Evolutionary conservation across 2,888 invertebrate genomes (phyloP).

Genomic region (Campopleginae sp.): DNA sequence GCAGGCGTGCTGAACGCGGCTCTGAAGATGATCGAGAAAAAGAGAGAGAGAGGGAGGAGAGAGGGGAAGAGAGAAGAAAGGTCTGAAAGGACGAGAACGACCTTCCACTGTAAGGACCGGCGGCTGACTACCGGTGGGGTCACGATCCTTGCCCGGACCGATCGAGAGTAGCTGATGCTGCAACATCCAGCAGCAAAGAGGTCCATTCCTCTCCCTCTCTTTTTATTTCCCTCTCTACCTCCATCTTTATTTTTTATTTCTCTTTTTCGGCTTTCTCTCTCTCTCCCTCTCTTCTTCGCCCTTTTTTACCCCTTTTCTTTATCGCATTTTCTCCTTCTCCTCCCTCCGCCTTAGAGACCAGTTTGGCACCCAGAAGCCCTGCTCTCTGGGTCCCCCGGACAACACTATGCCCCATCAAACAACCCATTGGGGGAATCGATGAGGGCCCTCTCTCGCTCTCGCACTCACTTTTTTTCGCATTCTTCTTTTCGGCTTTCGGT

Average conservation of each 20-base stretch:
- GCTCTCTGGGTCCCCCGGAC: slow-evolving; percentile 48
- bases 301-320: slow-evolving; percentile 51
- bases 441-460: slow-evolving; percentile 39
- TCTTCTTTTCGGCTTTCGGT: slow-evolving; percentile 53
- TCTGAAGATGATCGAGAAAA: slow-evolving; percentile 36
- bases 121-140: slow-evolving; percentile 71
- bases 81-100: slow-evolving; percentile 64
- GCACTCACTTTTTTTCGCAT: slow-evolving; percentile 53
- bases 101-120: slow-evolving; percentile 69
- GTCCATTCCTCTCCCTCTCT: slow-evolving; percentile 46
- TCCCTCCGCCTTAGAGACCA: slow-evolving; percentile 53
- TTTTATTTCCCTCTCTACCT: slow-evolving; percentile 25
- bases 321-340: slow-evolving; percentile 42
- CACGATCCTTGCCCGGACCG: slow-evolving; percentile 67
- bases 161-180: slow-evolving; percentile 66
- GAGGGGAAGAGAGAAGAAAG: slow-evolving; percentile 19
- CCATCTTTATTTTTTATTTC: background rate
- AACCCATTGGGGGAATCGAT: slow-evolving; percentile 4
- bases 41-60: slow-evolving; percentile 20
- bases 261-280: background rate
- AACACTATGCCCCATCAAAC: slow-evolving; percentile 44
- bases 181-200: slow-evolving; percentile 63
- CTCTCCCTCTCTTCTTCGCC: background rate
- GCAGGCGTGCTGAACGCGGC: slow-evolving; percentile 58
- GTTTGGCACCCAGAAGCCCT: slow-evolving; percentile 62